Evolutionary conservation across 2,113 vertebrate genomes (phyloP).

Genomic region (Rhea americana): DNA sequence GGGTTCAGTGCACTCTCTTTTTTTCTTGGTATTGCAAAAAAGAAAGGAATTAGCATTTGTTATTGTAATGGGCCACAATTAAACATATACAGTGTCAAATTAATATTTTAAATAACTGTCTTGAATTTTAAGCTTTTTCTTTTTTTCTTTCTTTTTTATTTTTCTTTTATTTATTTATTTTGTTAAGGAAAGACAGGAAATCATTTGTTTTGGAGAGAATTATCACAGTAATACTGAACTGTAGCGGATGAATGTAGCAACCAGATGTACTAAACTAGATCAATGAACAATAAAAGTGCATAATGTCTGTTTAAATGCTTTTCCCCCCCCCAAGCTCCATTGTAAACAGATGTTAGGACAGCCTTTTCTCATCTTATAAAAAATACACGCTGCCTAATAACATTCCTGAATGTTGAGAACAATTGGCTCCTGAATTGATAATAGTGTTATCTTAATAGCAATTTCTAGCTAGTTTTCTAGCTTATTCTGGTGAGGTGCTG

Average conservation of each 20-base stretch:
- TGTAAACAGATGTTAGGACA: not conserved
- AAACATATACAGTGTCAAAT: not conserved
- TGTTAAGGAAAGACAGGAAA: not conserved
- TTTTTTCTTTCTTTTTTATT: not conserved
- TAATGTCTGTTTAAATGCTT: not conserved
- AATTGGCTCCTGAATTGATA: not conserved
- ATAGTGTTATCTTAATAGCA: not conserved
- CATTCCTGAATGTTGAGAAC: not conserved
- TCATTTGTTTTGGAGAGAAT: not conserved
- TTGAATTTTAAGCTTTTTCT: not conserved
- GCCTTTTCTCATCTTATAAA: not conserved
- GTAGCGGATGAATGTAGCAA: not conserved
- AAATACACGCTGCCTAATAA: not conserved
- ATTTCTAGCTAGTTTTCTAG: not conserved
- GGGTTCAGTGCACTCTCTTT: not conserved
- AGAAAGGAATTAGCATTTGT: not conserved
- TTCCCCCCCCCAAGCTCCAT: fast-evolving
- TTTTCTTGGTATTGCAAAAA: not conserved
- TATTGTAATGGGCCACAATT: not conserved
- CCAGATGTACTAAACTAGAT: not conserved
- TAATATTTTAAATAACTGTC: not conserved
- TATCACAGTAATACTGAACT: not conserved
- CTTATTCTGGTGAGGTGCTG: not conserved
- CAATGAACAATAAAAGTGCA: not conserved
- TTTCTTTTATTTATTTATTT: no score